These are phyloP conservation scores for Lates calcarifer DNA, from an alignment of 2,113 vertebrate genomes.

Conservation along the genomic window DNA sequence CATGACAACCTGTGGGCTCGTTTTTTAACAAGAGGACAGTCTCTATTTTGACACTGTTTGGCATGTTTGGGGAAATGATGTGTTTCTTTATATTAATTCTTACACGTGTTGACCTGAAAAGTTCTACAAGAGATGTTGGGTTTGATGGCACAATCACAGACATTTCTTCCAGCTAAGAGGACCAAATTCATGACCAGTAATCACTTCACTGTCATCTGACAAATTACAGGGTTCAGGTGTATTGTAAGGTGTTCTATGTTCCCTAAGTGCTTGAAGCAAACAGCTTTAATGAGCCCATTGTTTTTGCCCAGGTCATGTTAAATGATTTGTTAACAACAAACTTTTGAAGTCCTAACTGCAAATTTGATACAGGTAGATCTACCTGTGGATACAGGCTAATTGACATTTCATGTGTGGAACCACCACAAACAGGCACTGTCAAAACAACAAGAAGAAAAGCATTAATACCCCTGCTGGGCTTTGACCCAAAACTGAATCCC, in stretches of 20 bases:
- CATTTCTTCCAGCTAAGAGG: background rate
- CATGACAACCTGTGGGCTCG: too few species aligned
- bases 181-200: background rate
- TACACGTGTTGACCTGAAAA: background rate
- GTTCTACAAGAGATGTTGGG: background rate
- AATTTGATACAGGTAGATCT: background rate
- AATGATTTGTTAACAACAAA: background rate
- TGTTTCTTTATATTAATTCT: background rate
- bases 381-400: background rate
- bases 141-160: constrained; percentile 6
- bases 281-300: background rate
- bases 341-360: background rate
- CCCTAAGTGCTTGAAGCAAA: background rate
- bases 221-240: background rate
- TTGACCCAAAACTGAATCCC: background rate
- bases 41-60: background rate
- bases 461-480: background rate
- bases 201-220: background rate
- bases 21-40: too few species aligned
- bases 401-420: constrained; percentile 8
- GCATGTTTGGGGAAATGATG: background rate
- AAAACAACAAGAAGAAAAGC: background rate
- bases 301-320: background rate
- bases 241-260: background rate
- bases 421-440: background rate